These are phyloP conservation scores for Poecilia wingei DNA, from an alignment of 2,797 vertebrate species.

Conservation along the genomic window DNA sequence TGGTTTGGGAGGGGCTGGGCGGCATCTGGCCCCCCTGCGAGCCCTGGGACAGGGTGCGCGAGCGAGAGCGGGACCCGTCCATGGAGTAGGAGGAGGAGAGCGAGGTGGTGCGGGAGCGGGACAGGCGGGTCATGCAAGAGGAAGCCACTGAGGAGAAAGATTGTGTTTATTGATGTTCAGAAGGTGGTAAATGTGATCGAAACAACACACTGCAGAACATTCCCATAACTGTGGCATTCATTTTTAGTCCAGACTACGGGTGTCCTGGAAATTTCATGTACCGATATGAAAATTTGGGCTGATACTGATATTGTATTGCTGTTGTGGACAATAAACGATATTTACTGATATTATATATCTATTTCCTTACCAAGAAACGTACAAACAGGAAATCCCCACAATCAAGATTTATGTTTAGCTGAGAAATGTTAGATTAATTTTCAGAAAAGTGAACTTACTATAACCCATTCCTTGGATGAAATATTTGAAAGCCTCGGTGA, in stretches of 20 bases:
- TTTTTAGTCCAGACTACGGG: not conserved
- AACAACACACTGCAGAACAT: not conserved
- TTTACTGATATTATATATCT: too few relatives aligned
- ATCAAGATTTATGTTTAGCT: not conserved
- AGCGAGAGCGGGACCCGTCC: constrained; percentile 88
- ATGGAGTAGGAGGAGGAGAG: constrained; percentile 90
- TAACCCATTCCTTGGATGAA: constrained; percentile 99
- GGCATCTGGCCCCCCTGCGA: constrained; percentile 87
- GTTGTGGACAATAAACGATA: too few relatives aligned
- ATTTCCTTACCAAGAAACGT: not conserved
- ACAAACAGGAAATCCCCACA: not conserved
- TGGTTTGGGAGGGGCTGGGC: constrained; percentile 86
- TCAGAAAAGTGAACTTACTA: constrained; percentile 87
- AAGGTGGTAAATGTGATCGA: not conserved
- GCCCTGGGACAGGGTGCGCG: constrained; percentile 91
- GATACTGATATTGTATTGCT: too few relatives aligned
- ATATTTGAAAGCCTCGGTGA: constrained; percentile 97
- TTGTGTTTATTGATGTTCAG: not conserved
- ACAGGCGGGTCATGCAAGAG: constrained; percentile 93
- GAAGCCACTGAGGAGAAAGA: constrained; percentile 86
- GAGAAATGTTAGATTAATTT: not conserved
- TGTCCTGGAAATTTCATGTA: too few relatives aligned
- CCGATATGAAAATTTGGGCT: too few relatives aligned
- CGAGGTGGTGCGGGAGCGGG: constrained; percentile 91
- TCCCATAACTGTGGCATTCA: not conserved